Conservation (phyloP, 2,888 invertebrate species). For the Zaprionus bogoriensis region DNA sequence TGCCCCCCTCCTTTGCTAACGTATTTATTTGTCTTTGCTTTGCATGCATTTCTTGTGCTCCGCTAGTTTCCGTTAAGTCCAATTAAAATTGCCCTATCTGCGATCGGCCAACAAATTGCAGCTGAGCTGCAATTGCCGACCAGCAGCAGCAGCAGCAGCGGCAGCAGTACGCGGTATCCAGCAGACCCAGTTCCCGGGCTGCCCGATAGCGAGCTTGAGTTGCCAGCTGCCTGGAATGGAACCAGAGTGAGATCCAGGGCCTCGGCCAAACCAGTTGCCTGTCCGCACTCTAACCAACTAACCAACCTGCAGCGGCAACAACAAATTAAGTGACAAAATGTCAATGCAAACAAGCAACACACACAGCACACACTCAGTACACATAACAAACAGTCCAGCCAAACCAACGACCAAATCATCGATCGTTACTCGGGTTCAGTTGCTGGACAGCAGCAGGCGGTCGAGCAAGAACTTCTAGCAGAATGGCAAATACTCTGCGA, state of each 20-base stretch:
- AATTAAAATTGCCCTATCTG: conserved; percentile 71
- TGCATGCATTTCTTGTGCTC: conserved; percentile 56
- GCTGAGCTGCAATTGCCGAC: conserved; percentile 40
- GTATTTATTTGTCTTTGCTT: conserved; percentile 47
- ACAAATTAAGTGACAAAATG: conserved; percentile 80
- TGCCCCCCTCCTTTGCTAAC: neutral
- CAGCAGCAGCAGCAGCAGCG: conserved; percentile 33
- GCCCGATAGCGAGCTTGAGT: neutral
- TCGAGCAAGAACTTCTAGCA: neutral
- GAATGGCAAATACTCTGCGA: neutral
- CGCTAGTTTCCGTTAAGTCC: conserved; percentile 72
- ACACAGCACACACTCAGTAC: conserved; percentile 3
- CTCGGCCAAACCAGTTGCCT: conserved; percentile 43
- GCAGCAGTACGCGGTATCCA: neutral
- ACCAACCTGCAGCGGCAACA: conserved; percentile 50
- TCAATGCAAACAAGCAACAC: conserved; percentile 63
- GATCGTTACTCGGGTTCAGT: conserved; percentile 17
- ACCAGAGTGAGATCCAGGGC: conserved; percentile 18
- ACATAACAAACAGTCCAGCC: conserved; percentile 21
- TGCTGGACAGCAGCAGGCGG: neutral
- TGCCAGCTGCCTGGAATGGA: conserved; percentile 34
- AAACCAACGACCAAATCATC: conserved; percentile 34
- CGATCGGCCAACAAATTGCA: conserved; percentile 63
- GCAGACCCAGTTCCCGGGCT: neutral
- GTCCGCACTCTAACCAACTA: conserved; percentile 40